Base-by-base conservation (phyloP, 1,140 invertebrate genomes). In the Aethina tumida region DNA sequence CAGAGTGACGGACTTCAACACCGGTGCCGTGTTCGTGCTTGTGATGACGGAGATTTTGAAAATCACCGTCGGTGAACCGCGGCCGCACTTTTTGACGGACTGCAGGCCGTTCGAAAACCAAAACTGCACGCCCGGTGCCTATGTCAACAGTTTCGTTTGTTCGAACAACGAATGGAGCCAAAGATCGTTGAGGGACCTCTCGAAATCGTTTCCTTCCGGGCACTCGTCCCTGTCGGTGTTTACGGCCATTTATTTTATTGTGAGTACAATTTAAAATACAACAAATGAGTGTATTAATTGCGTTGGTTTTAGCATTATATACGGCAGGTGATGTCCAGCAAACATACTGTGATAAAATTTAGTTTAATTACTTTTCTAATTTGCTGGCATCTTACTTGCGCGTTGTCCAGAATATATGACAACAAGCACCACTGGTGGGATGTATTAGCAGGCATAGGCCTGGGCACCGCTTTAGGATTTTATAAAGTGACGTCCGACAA, bases 391-490 rank as follows among this genome's bases (percentile, higher is more conserved):
- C 50, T 75, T 1, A 49, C 73, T 4, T 81, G 81, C 52, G 75
- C 77, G 0, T 51, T 81, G 2, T 74, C 74, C 5, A 64, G 83
- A 34, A 72, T 86, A 38, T 71, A 71, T 0, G 82, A 85, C 56
- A 68, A 73, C 47, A 64, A 78, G 30, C 82, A 85, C 56, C 79
- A 84, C 53, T 83, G 81, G 79, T 84, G 79, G 78, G 82, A 86
- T 54, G 82, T 84, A 0, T 50, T 78, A 0, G 71, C 66, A 10
- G 82, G 82, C 0, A 63, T 58, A 0, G 41, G 67, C 0, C 58
- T 84, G 33, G 82, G 80, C 9, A n/a, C n/a, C n/a, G 13, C 39
- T 9, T 5, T 45, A 15, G 47, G 39, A 15, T n/a, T n/a, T n/a
- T n/a, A n/a, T n/a, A n/a, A n/a, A n/a, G n/a, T n/a, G n/a, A n/a